These are phyloP conservation scores for Marronus borbonicus DNA, from an alignment of 2,888 invertebrate species.

Conservation along the genomic window DNA sequence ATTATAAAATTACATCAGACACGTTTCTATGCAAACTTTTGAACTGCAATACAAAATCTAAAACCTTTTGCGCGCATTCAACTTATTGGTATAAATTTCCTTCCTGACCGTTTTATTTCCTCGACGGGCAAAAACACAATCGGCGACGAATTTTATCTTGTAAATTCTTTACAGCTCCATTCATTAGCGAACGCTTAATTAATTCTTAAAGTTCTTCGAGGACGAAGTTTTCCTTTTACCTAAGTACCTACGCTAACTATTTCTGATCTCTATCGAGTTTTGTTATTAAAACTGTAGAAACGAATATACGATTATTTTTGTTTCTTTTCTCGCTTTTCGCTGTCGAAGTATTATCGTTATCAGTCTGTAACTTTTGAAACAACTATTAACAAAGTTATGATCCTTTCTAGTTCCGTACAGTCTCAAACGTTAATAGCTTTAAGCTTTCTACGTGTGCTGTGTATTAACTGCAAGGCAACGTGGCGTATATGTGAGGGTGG, in stretches of 20 bases:
- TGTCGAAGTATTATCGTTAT: constrained; percentile 47
- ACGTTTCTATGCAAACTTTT: not conserved
- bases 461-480: constrained; percentile 17
- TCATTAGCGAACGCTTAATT: constrained; percentile 34
- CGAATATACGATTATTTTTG: constrained; percentile 34
- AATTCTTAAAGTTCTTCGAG: constrained; percentile 32
- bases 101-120: not conserved
- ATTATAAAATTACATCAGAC: no score
- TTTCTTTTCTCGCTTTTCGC: constrained; percentile 26
- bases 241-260: constrained; percentile 18
- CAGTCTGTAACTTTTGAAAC: constrained; percentile 50
- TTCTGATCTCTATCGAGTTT: constrained; percentile 38
- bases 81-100: constrained; percentile 5
- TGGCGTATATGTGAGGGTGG: not conserved
- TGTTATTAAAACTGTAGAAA: constrained; percentile 40
- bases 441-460: constrained; percentile 47
- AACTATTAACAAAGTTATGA: constrained; percentile 52
- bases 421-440: constrained; percentile 44
- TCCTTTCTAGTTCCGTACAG: constrained; percentile 44
- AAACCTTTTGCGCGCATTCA: not conserved
- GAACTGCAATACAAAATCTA: not conserved
- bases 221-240: constrained; percentile 13
- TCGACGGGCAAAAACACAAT: not conserved
- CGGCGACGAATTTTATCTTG: constrained; percentile 4
- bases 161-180: constrained; percentile 29